phyloP scores from a whole-genome alignment of 2,888 invertebrate genomes.

The Amaurobius ferox region DNA sequence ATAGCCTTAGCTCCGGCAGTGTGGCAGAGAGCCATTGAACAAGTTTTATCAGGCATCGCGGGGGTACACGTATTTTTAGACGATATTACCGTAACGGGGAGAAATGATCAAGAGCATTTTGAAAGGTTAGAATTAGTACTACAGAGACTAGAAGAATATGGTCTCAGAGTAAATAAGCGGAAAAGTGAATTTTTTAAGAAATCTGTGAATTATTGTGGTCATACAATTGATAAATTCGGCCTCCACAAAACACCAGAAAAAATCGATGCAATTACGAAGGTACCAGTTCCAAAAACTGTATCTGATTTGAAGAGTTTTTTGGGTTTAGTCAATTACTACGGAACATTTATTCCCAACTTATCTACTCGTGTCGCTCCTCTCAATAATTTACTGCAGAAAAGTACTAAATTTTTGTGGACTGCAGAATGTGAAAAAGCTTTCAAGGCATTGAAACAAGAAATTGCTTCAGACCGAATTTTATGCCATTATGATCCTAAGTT shows the following conservation, averaged over 20 bases:
- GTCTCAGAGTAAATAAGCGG: slow-evolving; percentile 11
- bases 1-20: slow-evolving; percentile 76
- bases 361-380: too few species aligned
- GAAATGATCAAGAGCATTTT: slow-evolving; percentile 34
- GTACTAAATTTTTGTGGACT: too few species aligned
- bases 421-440: slow-evolving; percentile 49
- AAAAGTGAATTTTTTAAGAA: slow-evolving; percentile 26
- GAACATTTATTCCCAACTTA: too few species aligned
- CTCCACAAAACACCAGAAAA: slow-evolving; percentile 40
- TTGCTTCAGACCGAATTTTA: slow-evolving; percentile 68
- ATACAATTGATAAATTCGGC: slow-evolving; percentile 39
- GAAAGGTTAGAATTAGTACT: slow-evolving; percentile 23
- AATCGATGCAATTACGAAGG: slow-evolving; percentile 48
- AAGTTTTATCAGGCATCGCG: slow-evolving; percentile 1
- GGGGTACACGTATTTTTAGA: slow-evolving; percentile 30
- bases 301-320: slow-evolving; percentile 41
- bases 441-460: slow-evolving; percentile 40
- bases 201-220: slow-evolving; percentile 31
- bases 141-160: slow-evolving; percentile 1
- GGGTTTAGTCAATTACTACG: slow-evolving; percentile 44
- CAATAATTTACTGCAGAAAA: too few species aligned
- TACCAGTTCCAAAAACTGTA: slow-evolving; percentile 43
- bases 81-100: slow-evolving; percentile 24
- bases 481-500: slow-evolving; percentile 74
- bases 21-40: slow-evolving; percentile 72